Conservation (phyloP, 2,888 invertebrate genomes). For the Hesperia comma region DNA sequence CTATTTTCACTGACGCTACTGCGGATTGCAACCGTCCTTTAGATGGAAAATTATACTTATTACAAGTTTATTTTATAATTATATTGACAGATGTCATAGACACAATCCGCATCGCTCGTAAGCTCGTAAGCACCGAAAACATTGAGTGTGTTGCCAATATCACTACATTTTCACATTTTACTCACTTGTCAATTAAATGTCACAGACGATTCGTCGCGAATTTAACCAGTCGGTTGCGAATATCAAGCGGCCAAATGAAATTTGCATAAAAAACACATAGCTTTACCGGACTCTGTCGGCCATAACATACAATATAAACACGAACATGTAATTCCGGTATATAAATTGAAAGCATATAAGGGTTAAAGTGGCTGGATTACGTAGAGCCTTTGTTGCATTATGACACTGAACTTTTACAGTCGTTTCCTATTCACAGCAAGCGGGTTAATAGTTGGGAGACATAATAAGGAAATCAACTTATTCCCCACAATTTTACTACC, state of each 20-base stretch:
- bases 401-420: conserved; percentile 39
- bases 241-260: conserved; percentile 74
- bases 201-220: conserved; percentile 74
- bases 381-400: conserved; percentile 27
- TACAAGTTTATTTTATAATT: conserved; percentile 50
- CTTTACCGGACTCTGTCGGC: conserved; percentile 47
- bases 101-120: conserved; percentile 51
- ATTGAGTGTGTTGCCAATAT: conserved; percentile 60
- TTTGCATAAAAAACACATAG: conserved; percentile 76
- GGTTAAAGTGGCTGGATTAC: conserved; percentile 27
- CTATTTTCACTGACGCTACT: conserved; percentile 57
- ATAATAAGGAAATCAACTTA: too few relatives aligned
- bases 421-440: neutral
- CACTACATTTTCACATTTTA: conserved; percentile 70
- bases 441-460: neutral
- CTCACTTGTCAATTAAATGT: conserved; percentile 80
- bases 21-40: conserved; percentile 55
- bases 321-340: conserved; percentile 26
- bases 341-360: conserved; percentile 22
- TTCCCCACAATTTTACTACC: too few relatives aligned
- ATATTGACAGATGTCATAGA: conserved; percentile 51
- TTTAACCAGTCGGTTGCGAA: conserved; percentile 73
- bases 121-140: conserved; percentile 49
- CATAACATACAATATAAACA: conserved; percentile 25
- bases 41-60: conserved; percentile 62